Base-by-base conservation (phyloP, 2,113 vertebrate genomes). In the Zapus hudsonius region DNA sequence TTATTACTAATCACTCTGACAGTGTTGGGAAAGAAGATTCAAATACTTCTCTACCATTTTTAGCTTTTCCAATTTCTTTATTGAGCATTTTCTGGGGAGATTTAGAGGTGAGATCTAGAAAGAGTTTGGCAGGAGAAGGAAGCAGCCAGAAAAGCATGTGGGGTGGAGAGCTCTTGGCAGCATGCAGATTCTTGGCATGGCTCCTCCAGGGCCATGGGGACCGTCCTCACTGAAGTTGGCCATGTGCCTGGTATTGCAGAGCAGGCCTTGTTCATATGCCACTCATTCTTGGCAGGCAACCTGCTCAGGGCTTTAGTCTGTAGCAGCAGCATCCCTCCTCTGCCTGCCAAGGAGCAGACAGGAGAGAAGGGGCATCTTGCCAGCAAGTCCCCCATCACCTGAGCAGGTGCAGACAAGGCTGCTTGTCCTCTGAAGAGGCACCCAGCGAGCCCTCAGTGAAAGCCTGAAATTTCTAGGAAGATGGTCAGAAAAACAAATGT, bases 171-270 rank as follows among this genome's bases (percentile, higher is more conserved):
- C 57, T 19, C 23, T 85, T 92, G 64, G 84, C 95, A 95, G 16
- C 0, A 0, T 1, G 3, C 52, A 52, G 88, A 47, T 84, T 36
- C 82, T 52, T 96, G 92, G 75, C 94, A 59, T 9, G 7, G 31
- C 7, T 85, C 63, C 85, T 47, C n/a, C 79, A 33, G 72, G 93
- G 83, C 94, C 63, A 1, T 1, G 33, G 96, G 91, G 92, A 96
- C 87, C 52, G 1, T 76, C 74, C 75, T 19, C 82, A 70, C 78
- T 22, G 44, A 74, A 83, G 61, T 78, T 94, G 96, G 95, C 87
- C 91, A 67, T 72, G 70, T 96, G 95, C 94, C 97, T 75, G 31
- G 96, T 92, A 80, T 36, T 31, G 55, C 82, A 19, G 80, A 85
- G 61, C 0, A 10, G 52, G 91, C 36, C 63, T 73, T 19, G 0